A percentile compares a stretch with the other conserved stretches of the same genome.
Conservation (phyloP, 2,888 invertebrate species). For the Gasteruption jaculator region DNA sequence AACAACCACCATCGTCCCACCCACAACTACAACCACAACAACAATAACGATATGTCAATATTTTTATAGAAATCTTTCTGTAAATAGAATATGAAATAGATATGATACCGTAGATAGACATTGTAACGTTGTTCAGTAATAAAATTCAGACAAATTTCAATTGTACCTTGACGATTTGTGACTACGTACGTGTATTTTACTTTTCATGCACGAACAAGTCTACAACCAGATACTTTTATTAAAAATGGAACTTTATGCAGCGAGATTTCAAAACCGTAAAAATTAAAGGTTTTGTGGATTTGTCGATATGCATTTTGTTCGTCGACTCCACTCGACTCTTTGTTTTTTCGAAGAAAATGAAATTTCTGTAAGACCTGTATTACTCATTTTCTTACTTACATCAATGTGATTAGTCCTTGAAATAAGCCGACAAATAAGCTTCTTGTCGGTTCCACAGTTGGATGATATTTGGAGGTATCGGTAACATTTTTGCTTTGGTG, state of each 20-base stretch:
- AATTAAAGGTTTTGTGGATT: too few species aligned
- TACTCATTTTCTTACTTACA: neutral
- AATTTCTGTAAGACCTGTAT: constrained; percentile 11
- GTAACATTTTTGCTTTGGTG: constrained; percentile 40
- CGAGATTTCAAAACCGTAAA: too few species aligned
- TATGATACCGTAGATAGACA: constrained; percentile 24
- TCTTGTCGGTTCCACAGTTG: constrained; percentile 36
- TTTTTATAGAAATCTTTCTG: constrained; percentile 42
- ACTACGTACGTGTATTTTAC: too few species aligned
- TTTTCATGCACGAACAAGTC: too few species aligned
- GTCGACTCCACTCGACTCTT: neutral
- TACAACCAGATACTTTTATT: too few species aligned
- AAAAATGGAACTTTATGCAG: too few species aligned
- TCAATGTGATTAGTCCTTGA: constrained; percentile 29
- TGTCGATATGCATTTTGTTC: too few species aligned
- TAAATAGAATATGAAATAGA: constrained; percentile 31
- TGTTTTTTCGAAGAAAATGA: constrained; percentile 1
- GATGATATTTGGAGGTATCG: constrained; percentile 35
- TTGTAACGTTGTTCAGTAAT: constrained; percentile 30
- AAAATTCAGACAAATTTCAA: constrained; percentile 16
- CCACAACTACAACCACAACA: constrained; percentile 3
- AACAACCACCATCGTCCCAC: too few species aligned
- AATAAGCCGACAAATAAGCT: constrained; percentile 37
- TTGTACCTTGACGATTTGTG: neutral
- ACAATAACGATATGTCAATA: constrained; percentile 27